A percentile compares a stretch with the other conserved stretches of the same genome.
These are phyloP conservation scores for Bergia puertoricense DNA, from an alignment of 92 coral and sea anemone genomes.

Conservation along the genomic window DNA sequence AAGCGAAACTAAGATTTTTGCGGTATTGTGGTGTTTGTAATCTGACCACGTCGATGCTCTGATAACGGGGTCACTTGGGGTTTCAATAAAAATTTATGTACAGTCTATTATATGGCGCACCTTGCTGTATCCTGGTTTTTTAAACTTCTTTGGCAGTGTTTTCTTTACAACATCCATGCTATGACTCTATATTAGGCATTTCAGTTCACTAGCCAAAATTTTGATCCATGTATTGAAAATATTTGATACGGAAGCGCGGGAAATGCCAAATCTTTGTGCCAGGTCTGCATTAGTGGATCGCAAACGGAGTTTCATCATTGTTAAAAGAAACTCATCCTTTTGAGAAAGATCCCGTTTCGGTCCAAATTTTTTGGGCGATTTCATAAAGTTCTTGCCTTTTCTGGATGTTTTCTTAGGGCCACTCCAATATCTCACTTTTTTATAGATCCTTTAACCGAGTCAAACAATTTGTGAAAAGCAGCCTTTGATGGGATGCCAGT, in stretches of 20 bases:
- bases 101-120: slow-evolving; percentile 64
- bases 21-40: no score
- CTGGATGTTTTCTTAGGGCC: slow-evolving; percentile 43
- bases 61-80: slow-evolving; percentile 64
- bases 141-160: slow-evolving; percentile 51
- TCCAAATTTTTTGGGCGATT: slow-evolving; percentile 59
- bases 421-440: slow-evolving; percentile 51
- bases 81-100: slow-evolving; percentile 60
- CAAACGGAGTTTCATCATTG: slow-evolving; percentile 60
- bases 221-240: slow-evolving; percentile 63
- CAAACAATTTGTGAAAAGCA: slow-evolving; percentile 56
- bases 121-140: slow-evolving; percentile 46
- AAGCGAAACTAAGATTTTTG: slow-evolving; percentile 56
- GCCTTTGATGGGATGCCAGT: slow-evolving; percentile 64
- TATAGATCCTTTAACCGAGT: slow-evolving; percentile 47
- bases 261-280: slow-evolving; percentile 56
- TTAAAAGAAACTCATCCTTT: slow-evolving; percentile 63
- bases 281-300: slow-evolving; percentile 68
- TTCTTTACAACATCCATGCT: slow-evolving; percentile 46
- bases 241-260: slow-evolving; percentile 42
- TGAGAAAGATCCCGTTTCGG: slow-evolving; percentile 49
- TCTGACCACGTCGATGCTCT: slow-evolving; percentile 68
- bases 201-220: slow-evolving; percentile 50
- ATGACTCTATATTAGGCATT: slow-evolving; percentile 54
- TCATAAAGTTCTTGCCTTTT: slow-evolving; percentile 58